A percentile compares a stretch with the other conserved stretches of the same genome.
Evolutionary conservation across 2,113 vertebrate genomes (phyloP).

Genomic region (Syngnathus floridae): DNA sequence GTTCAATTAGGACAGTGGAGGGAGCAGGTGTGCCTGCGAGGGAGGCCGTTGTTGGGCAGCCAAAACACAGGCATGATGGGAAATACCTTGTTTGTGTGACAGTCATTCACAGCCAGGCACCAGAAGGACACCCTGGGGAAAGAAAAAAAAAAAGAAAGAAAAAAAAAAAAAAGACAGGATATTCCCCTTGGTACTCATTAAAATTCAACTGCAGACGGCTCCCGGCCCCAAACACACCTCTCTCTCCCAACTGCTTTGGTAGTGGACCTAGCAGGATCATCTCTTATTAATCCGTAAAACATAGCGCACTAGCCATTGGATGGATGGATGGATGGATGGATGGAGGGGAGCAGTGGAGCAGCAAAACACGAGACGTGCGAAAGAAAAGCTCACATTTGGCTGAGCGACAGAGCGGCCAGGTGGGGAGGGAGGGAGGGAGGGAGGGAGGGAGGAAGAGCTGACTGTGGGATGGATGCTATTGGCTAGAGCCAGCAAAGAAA

Average conservation of each 20-base stretch:
- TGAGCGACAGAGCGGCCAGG: conserved; percentile 29
- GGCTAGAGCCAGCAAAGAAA: conserved; percentile 47
- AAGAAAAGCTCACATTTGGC: conserved; percentile 69
- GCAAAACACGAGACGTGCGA: conserved; percentile 72
- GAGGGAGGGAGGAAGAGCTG: conserved; percentile 37
- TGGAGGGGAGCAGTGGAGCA: conserved; percentile 71
- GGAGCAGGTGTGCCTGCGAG: conserved; percentile 69
- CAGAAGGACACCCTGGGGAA: conserved; percentile 68
- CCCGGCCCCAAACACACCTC: conserved; percentile 39
- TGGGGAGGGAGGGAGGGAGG: conserved; percentile 16
- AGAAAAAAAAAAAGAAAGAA: conserved; percentile 50
- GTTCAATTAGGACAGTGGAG: conserved; percentile 75
- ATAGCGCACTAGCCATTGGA: conserved; percentile 67
- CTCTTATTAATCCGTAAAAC: conserved; percentile 87
- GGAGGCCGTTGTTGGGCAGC: conserved; percentile 67
- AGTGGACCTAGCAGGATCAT: conserved; percentile 71
- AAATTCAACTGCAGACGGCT: conserved; percentile 68
- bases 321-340: conserved; percentile 39
- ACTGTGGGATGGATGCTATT: conserved; percentile 60
- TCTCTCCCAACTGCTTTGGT: conserved; percentile 50
- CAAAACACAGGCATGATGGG: conserved; percentile 74
- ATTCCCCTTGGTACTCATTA: conserved; percentile 82
- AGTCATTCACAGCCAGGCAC: conserved; percentile 71
- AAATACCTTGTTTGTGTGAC: conserved; percentile 76
- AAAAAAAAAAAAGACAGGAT: conserved; percentile 51